These are phyloP conservation scores for Phalacrocorax carbo DNA, from an alignment of 2,113 vertebrate genomes.

Conservation along the genomic window DNA sequence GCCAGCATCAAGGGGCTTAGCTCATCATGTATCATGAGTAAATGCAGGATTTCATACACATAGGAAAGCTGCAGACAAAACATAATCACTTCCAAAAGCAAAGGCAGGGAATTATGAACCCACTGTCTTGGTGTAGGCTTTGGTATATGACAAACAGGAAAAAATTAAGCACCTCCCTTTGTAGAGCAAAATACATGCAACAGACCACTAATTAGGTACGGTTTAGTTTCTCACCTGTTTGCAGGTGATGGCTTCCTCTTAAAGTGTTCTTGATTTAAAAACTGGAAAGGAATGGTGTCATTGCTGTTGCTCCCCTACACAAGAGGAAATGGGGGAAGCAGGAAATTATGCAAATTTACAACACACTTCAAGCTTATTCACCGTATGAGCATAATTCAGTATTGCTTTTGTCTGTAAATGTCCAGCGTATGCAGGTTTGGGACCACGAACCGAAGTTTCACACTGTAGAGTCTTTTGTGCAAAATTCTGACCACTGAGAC, in stretches of 20 bases:
- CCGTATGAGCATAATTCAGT: neutral
- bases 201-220: accelerated
- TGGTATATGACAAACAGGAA: neutral
- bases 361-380: neutral
- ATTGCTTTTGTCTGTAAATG: neutral
- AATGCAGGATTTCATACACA: neutral
- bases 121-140: neutral
- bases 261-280: neutral
- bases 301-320: neutral
- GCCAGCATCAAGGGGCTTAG: neutral
- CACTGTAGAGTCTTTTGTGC: neutral
- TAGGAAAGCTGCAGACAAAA: neutral
- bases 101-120: neutral
- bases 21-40: neutral
- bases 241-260: neutral
- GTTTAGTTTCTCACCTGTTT: neutral
- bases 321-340: neutral
- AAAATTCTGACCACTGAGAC: neutral
- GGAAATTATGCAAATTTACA: neutral
- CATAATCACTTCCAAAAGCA: neutral
- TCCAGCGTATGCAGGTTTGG: neutral
- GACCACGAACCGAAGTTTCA: neutral
- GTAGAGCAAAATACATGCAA: neutral
- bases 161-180: neutral
- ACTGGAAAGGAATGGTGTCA: accelerated